phyloP scores from a whole-genome alignment of 2,888 invertebrate species.

The Entomobrya multifasciata region DNA sequence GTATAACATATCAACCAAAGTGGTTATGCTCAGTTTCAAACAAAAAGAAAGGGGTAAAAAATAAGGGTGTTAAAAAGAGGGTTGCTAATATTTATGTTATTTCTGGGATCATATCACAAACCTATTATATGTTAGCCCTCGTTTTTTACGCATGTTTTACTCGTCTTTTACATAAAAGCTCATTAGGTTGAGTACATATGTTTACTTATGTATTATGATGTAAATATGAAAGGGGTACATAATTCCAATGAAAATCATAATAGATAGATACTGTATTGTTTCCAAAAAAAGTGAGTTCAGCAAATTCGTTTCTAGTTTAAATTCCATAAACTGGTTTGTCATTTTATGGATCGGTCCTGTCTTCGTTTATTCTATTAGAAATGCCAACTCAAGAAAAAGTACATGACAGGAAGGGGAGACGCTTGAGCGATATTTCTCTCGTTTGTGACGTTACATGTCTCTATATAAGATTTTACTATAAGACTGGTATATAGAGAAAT shows the following conservation, averaged over 20 bases:
- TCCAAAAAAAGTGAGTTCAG: too few species aligned
- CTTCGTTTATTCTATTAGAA: background rate
- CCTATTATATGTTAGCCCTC: too few species aligned
- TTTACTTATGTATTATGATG: background rate
- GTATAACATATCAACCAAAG: background rate
- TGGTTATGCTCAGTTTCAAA: background rate
- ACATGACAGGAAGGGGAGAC: background rate
- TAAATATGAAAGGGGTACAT: background rate
- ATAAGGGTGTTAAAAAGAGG: constrained; percentile 52
- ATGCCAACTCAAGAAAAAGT: constrained; percentile 23
- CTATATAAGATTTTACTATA: too few species aligned
- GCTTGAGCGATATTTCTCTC: constrained; percentile 40
- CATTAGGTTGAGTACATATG: background rate
- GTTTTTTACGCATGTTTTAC: too few species aligned
- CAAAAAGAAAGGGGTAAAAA: background rate
- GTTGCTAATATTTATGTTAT: constrained; percentile 15
- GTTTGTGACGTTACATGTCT: constrained; percentile 12
- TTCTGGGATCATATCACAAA: background rate
- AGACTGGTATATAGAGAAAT: too few species aligned
- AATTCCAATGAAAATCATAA: too few species aligned
- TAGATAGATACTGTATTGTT: background rate
- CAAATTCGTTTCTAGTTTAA: too few species aligned
- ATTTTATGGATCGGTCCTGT: too few species aligned
- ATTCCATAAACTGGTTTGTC: too few species aligned
- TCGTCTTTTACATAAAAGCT: too few species aligned